A percentile compares a stretch with the other conserved stretches of the same genome.
Evolutionary conservation across 92 coral and sea anemone genomes (phyloP).

Genomic region (Montipora capitata): DNA sequence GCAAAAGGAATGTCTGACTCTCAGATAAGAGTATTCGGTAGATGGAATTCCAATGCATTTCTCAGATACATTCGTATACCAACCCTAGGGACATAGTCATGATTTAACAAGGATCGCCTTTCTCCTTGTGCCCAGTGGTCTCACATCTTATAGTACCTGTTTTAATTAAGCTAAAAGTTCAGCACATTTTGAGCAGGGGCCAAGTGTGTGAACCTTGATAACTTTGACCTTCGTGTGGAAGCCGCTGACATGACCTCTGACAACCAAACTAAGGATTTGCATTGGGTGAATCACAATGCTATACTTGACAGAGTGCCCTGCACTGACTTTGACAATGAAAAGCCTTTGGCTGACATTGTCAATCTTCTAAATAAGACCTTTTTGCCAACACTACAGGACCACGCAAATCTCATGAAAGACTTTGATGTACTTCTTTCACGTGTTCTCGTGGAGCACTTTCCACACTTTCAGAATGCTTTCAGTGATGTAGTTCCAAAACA

Average conservation of each 20-base stretch:
- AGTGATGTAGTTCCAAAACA: slow-evolving; percentile 72
- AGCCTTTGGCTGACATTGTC: slow-evolving; percentile 49
- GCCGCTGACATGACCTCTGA: slow-evolving; percentile 81
- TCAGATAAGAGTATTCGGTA: slow-evolving; percentile 18
- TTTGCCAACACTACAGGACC: slow-evolving; percentile 61
- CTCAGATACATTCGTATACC: slow-evolving; percentile 19
- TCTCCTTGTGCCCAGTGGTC: slow-evolving; percentile 12
- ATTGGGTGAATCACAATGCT: slow-evolving; percentile 74
- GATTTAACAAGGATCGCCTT: slow-evolving; percentile 19
- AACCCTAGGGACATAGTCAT: slow-evolving; percentile 19
- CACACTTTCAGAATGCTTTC: slow-evolving; percentile 40
- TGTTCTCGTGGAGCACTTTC: slow-evolving; percentile 63
- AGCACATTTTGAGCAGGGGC: slow-evolving; percentile 26
- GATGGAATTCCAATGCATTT: slow-evolving; percentile 51
- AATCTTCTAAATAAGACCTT: slow-evolving; percentile 60
- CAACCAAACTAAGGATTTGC: slow-evolving; percentile 72
- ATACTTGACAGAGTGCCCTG: slow-evolving; percentile 59
- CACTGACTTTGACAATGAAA: slow-evolving; percentile 21
- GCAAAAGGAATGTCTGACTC: slow-evolving; percentile 33
- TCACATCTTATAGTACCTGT: slow-evolving; percentile 16
- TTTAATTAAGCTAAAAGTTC: slow-evolving; percentile 2
- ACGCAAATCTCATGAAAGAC: slow-evolving; percentile 31
- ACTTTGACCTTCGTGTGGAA: slow-evolving; percentile 49
- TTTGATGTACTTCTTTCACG: slow-evolving; percentile 57
- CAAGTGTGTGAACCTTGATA: slow-evolving; percentile 36